Percentiles rank a stretch among this genome's conserved stretches.
These are phyloP conservation scores for Ferdinandea cuprea DNA, from an alignment of 2,888 invertebrate species.

Conservation along the genomic window DNA sequence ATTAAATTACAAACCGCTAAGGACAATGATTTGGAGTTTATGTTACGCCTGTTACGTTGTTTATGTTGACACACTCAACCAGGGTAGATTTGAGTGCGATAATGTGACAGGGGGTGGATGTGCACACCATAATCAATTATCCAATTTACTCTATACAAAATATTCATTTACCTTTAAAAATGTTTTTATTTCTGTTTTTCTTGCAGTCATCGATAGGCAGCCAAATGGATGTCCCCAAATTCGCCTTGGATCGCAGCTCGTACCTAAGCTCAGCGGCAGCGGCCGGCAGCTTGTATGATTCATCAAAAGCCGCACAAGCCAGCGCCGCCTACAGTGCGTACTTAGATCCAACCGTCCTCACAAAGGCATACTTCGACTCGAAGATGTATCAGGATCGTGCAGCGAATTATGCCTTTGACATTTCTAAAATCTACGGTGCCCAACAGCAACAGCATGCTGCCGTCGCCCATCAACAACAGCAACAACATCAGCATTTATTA, in stretches of 20 bases:
- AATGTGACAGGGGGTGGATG: conserved; percentile 11
- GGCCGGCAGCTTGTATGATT: conserved; percentile 80
- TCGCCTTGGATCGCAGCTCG: conserved; percentile 82
- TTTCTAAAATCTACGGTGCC: conserved; percentile 83
- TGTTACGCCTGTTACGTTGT: conserved; percentile 27
- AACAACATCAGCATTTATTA: conserved; percentile 80
- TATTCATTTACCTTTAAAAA: neutral
- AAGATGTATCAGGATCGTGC: conserved; percentile 83
- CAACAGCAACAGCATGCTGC: conserved; percentile 80
- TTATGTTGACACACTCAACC: conserved; percentile 8
- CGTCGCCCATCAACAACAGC: conserved; percentile 79
- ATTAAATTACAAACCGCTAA: conserved; percentile 6
- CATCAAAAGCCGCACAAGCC: conserved; percentile 80
- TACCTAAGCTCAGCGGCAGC: conserved; percentile 82
- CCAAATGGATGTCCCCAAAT: conserved; percentile 83
- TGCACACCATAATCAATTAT: conserved; percentile 36
- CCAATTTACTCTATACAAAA: neutral
- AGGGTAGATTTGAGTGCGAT: conserved; percentile 19
- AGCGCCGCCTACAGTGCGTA: conserved; percentile 83
- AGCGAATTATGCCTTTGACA: conserved; percentile 83
- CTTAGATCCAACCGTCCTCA: conserved; percentile 83
- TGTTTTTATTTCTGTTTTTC: conserved; percentile 1
- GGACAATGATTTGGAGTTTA: conserved; percentile 27
- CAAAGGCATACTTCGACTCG: conserved; percentile 83
- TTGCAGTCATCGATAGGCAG: conserved; percentile 80